phyloP scores from a whole-genome alignment of 2,888 invertebrate genomes.

The Chrysina gloriosa region DNA sequence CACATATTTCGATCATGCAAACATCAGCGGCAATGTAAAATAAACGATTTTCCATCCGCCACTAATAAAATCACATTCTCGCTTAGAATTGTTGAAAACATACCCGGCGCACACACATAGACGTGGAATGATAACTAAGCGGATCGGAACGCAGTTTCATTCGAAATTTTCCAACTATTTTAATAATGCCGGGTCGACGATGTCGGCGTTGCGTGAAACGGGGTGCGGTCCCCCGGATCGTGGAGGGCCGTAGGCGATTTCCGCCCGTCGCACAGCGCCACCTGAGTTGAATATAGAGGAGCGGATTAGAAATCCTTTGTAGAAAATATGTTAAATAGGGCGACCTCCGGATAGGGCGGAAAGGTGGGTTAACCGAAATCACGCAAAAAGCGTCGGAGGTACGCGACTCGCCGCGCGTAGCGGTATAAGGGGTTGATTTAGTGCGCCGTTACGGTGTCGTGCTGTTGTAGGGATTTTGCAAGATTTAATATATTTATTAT shows the following conservation, averaged over 20 bases:
- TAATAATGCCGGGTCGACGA: constrained; percentile 19
- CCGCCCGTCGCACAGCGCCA: not conserved
- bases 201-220: constrained; percentile 11
- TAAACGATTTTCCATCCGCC: not conserved
- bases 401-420: not conserved
- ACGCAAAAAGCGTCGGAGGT: constrained; percentile 1
- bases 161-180: constrained; percentile 37
- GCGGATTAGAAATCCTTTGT: constrained; percentile 37
- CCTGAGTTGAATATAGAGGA: constrained; percentile 29
- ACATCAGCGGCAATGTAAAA: not conserved
- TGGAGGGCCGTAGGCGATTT: not conserved
- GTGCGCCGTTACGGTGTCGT: no score
- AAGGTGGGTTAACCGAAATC: constrained; percentile 22
- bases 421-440: not conserved
- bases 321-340: constrained; percentile 30
- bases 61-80: not conserved
- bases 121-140: constrained; percentile 25
- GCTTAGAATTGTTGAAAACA: not conserved
- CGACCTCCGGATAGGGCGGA: not conserved
- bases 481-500: no score
- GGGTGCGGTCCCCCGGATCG: not conserved
- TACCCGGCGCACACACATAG: not conserved
- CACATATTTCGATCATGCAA: no score
- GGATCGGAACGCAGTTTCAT: constrained; percentile 15
- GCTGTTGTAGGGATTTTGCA: no score